Evolutionary conservation across 2,888 invertebrate species (phyloP).

Genomic region (Cheilosia pagana): DNA sequence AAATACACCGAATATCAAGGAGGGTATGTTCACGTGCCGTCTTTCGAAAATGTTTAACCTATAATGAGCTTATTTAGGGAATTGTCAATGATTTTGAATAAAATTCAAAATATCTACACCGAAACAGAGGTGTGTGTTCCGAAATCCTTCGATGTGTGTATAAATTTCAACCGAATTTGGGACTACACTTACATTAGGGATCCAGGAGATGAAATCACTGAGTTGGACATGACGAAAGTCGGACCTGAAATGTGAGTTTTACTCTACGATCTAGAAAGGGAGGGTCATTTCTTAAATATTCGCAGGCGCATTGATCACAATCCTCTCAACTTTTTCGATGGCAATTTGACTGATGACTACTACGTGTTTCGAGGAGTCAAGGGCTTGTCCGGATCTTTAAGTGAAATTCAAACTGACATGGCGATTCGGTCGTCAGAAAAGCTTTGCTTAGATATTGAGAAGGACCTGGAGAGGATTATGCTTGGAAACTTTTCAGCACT

Average conservation of each 20-base stretch:
- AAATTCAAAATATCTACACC: constrained; percentile 86
- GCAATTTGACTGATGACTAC: constrained; percentile 73
- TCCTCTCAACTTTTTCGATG: constrained; percentile 73
- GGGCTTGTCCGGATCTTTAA: background rate
- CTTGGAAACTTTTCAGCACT: constrained; percentile 79
- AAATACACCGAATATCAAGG: constrained; percentile 85
- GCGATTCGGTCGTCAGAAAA: constrained; percentile 62
- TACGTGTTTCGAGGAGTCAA: constrained; percentile 73
- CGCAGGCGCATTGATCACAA: constrained; percentile 63
- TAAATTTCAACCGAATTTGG: constrained; percentile 79
- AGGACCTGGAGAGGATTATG: constrained; percentile 87
- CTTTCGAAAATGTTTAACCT: constrained; percentile 54
- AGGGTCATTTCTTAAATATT: background rate
- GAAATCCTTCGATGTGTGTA: constrained; percentile 77
- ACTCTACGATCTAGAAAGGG: background rate
- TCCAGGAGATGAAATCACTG: constrained; percentile 61
- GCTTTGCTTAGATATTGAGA: constrained; percentile 86
- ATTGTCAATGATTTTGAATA: constrained; percentile 84
- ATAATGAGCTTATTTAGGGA: constrained; percentile 80
- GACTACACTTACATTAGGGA: constrained; percentile 76
- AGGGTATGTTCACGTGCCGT: constrained; percentile 77
- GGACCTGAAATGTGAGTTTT: constrained; percentile 71
- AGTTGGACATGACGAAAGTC: constrained; percentile 72
- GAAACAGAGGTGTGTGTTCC: constrained; percentile 85
- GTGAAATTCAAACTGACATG: constrained; percentile 48